Evolutionary conservation across 2,113 vertebrate genomes (phyloP), one percentile per base, ranked within the genome.

Genomic region (Myxocyprinus asiaticus): DNA sequence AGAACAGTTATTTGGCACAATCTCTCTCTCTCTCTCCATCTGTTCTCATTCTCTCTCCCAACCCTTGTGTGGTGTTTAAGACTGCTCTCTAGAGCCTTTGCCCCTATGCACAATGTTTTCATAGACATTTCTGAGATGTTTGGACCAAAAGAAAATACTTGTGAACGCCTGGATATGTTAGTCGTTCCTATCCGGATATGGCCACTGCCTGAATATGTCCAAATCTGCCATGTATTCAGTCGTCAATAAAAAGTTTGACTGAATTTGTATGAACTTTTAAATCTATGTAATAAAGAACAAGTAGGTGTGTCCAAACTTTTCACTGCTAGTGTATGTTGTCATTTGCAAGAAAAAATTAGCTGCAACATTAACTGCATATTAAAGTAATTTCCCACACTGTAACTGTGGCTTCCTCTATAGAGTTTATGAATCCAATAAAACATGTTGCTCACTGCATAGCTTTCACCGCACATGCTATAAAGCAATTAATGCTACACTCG

Each of bases 121-220:
- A 62, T 86, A 86, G 87, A 90, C 91, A 93, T 93, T 92, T 89
- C 86, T 92, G 83, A 89, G 86, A 92, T 92, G 79, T 86, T 90
- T 91, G 11, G 33, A 85, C 42, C 79, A 43, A 90, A 90, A 86
- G 85, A 90, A 88, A 92, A 91, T 91, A 91, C 90, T 90, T 91
- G 84, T 82, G 87, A 83, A 83, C 15, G 76, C 84, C 86, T 43
- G 33, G 83, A 86, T 83, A 81, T 77, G 86, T 82, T 77, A 33
- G 56, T 68, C 81, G 61, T 76, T 85, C 6, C 9, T 6, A 42
- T 8, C 22, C 84, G 73, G 83, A 76, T 79, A 9, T 63, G 33
- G 22, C 22, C 10, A 6, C 62, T n/a, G 17, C 64, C n/a, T 69
- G 53, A 7, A 59, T 56, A 3, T 68, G 11, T n/a, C 6, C 47